Evolutionary conservation across 2,888 invertebrate genomes (phyloP), one percentile per base, ranked within the genome.

Genomic region (Sthenelais limicola): DNA sequence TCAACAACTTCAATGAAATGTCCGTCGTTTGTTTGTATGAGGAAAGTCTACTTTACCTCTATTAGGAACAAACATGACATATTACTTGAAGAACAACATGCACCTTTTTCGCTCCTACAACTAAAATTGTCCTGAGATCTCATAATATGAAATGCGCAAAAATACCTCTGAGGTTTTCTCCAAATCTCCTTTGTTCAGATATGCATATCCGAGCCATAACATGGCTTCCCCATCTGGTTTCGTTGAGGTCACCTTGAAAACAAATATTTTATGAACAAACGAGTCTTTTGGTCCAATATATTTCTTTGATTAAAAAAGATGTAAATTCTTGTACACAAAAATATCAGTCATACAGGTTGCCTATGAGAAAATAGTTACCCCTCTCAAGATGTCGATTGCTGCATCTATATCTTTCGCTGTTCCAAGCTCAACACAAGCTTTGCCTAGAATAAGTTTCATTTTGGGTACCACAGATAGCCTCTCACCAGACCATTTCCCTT

Each of bases 111-210:
- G n/a, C n/a, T n/a, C n/a, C n/a, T n/a, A n/a, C n/a, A n/a, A n/a
- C n/a, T n/a, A n/a, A n/a, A n/a, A n/a, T n/a, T n/a, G n/a, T n/a
- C n/a, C n/a, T n/a, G n/a, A n/a, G n/a, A n/a, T n/a, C n/a, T n/a
- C n/a, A n/a, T n/a, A n/a, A n/a, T n/a, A n/a, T n/a, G n/a, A n/a
- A n/a, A n/a, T n/a, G n/a, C n/a, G n/a, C n/a, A n/a, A n/a, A n/a
- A n/a, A n/a, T 7, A 62, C 62, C 62, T 62, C 24, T 18, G 62
- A 1, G 62, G 26, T 26, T 24, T 62, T 62, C 15, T 35, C 62
- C n/a, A 38, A 1, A 15, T 15, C 15, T 1, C 62, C 62, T 43
- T 62, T 35, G 9, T 35, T 28, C 3, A 62, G 38, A 28, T 62
- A 38, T 15, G 62, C 62, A 21, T 62, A 35, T 4, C 62, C 62